Evolutionary conservation across 2,888 invertebrate genomes (phyloP).

Genomic region (Aspidiotus rigidus): DNA sequence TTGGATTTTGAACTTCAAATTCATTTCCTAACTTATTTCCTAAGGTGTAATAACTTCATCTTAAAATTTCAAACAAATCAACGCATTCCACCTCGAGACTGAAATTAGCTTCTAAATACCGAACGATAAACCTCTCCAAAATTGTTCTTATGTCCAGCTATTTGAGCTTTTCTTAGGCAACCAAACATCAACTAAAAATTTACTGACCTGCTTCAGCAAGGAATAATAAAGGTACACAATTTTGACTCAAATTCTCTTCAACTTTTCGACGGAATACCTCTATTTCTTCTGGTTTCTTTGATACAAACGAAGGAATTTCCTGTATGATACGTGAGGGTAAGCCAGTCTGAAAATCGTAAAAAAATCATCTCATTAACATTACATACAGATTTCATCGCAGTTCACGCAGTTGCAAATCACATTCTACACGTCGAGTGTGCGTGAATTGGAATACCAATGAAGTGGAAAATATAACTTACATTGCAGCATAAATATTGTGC

Average conservation of each 20-base stretch:
- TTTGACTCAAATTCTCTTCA: slow-evolving; percentile 64
- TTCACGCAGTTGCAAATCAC: too few species aligned
- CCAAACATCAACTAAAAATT: neutral
- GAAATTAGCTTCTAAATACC: too few species aligned
- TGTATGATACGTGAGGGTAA: slow-evolving; percentile 75
- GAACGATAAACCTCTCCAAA: too few species aligned
- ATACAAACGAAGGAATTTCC: slow-evolving; percentile 69
- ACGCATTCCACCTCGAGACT: too few species aligned
- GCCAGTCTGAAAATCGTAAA: slow-evolving; percentile 52
- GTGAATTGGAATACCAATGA: too few species aligned
- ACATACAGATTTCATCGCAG: too few species aligned
- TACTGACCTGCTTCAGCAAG: slow-evolving; percentile 62
- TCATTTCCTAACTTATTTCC: too few species aligned
- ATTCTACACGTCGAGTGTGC: too few species aligned
- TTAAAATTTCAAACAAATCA: too few species aligned
- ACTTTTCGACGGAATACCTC: slow-evolving; percentile 70
- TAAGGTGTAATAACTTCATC: too few species aligned
- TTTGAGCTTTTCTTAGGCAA: neutral
- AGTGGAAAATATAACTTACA: slow-evolving; percentile 14
- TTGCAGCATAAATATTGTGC: slow-evolving; percentile 64
- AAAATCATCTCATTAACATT: neutral
- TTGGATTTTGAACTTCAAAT: too few species aligned
- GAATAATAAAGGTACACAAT: slow-evolving; percentile 66
- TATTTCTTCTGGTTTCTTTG: slow-evolving; percentile 66
- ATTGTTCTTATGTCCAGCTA: neutral